Evolutionary conservation across 1,140 invertebrate species (phyloP).

Genomic region (Cotesia typhae): DNA sequence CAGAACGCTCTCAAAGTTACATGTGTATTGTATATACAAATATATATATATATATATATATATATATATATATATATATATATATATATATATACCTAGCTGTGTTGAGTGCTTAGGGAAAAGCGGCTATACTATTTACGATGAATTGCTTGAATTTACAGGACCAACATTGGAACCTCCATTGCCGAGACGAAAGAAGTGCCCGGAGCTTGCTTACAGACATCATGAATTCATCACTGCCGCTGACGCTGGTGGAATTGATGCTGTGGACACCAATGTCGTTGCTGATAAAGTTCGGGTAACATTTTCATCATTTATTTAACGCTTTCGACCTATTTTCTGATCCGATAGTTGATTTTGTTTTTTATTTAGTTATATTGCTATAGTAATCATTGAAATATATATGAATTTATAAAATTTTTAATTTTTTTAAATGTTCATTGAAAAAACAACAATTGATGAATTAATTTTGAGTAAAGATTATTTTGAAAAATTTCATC

Average conservation of each 20-base stretch:
- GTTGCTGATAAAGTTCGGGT: conserved; percentile 62
- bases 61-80: not conserved
- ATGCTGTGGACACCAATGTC: conserved; percentile 61
- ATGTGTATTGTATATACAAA: not conserved
- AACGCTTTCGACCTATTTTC: not conserved
- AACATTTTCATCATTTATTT: conserved; percentile 26
- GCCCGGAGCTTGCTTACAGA: conserved; percentile 84
- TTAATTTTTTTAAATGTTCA: too few relatives aligned
- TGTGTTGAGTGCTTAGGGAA: not conserved
- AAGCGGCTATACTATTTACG: conserved; percentile 1
- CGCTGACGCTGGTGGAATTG: conserved; percentile 66
- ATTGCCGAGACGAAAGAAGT: conserved; percentile 85
- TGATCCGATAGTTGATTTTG: not conserved
- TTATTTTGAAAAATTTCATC: too few relatives aligned
- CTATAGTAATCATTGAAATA: too few relatives aligned
- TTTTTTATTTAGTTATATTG: too few relatives aligned
- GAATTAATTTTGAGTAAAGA: too few relatives aligned
- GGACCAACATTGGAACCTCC: conserved; percentile 77
- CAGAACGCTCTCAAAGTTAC: not conserved
- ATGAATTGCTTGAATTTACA: conserved; percentile 54
- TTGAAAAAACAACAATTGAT: too few relatives aligned
- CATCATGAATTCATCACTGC: conserved; percentile 82
- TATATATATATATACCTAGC: not conserved
- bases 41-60: not conserved
- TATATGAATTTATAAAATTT: too few relatives aligned